Percentiles rank a stretch among this genome's conserved stretches.
These are phyloP conservation scores for Ascidia mentula DNA, from an alignment of 23 tunicate genomes.

Conservation along the genomic window DNA sequence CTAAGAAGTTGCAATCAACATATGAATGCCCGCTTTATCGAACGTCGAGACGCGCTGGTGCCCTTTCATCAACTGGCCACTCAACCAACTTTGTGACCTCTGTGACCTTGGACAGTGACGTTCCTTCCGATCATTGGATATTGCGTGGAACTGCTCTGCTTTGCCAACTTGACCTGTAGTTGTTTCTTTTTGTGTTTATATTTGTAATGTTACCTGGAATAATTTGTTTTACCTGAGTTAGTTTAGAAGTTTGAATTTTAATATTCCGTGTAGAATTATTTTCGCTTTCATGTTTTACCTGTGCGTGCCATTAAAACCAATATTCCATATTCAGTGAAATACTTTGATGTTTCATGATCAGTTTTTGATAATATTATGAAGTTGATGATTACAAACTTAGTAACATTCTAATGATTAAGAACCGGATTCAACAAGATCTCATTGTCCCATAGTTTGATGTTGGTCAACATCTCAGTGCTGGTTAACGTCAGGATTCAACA, in stretches of 20 bases:
- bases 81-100: constrained; percentile 90
- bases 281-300: no score
- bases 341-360: no score
- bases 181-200: background rate
- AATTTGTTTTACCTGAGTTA: background rate
- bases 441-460: no score
- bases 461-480: no score
- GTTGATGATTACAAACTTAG: no score
- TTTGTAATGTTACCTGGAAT: background rate
- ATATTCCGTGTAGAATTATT: background rate
- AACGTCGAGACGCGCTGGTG: constrained; percentile 82
- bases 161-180: constrained; percentile 72
- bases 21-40: constrained; percentile 91
- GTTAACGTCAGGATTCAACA: no score
- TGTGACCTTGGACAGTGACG: constrained; percentile 42
- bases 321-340: no score
- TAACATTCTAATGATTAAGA: no score
- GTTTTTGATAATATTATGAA: no score
- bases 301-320: no score
- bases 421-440: no score
- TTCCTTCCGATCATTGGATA: constrained; percentile 74
- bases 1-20: background rate
- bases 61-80: constrained; percentile 94
- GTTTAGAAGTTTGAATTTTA: background rate
- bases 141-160: constrained; percentile 81